A percentile compares a stretch with the other conserved stretches of the same genome.
phyloP scores from a whole-genome alignment of 2,113 vertebrate species.

The Gobio gobio region DNA sequence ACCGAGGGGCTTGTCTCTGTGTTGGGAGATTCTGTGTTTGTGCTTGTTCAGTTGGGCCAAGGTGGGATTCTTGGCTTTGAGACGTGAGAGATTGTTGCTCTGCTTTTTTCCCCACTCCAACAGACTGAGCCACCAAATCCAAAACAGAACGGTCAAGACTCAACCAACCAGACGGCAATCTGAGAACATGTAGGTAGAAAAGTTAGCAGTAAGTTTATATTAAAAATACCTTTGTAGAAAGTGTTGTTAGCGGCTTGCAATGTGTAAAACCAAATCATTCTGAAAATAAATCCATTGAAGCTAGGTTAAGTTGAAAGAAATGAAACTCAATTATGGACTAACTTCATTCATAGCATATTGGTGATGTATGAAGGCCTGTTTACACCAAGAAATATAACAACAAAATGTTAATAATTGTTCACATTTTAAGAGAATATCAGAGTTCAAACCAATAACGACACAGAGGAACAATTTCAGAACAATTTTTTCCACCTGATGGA shows the following conservation, averaged over 20 bases:
- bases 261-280: neutral
- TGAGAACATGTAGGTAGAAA: slow-evolving; percentile 57
- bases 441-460: neutral
- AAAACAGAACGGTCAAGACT: slow-evolving; percentile 87
- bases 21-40: slow-evolving; percentile 23
- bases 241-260: neutral
- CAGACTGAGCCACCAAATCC: slow-evolving; percentile 85
- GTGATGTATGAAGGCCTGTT: neutral
- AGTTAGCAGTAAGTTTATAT: neutral
- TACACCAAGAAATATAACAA: neutral
- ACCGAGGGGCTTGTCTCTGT: slow-evolving; percentile 65
- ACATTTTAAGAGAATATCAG: neutral
- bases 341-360: neutral
- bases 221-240: neutral
- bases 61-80: slow-evolving; percentile 40
- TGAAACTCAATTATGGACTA: neutral
- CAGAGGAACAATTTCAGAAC: neutral
- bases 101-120: slow-evolving; percentile 79
- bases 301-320: neutral
- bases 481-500: neutral
- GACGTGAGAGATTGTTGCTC: slow-evolving; percentile 65
- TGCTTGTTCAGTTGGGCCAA: neutral
- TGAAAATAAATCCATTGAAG: neutral
- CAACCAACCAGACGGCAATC: slow-evolving; percentile 92
- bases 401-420: neutral